Conservation (phyloP, 2,797 vertebrate species). For the Scolopax rusticola region DNA sequence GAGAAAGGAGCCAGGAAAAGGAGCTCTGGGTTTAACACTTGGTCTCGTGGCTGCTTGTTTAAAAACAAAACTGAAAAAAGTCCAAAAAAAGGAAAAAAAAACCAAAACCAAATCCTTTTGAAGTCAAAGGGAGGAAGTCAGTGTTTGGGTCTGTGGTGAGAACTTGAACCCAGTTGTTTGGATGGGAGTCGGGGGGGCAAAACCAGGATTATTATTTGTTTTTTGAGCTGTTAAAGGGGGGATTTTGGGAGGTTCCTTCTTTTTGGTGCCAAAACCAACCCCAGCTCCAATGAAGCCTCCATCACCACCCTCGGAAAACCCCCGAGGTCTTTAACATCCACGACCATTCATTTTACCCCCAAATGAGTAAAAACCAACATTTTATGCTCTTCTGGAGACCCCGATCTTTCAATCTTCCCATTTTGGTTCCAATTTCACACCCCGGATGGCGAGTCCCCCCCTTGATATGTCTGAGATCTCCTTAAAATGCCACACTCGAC, state of each 20-base stretch:
- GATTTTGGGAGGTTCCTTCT: background rate
- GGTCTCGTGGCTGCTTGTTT: background rate
- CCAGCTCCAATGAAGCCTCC: background rate
- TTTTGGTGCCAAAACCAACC: background rate
- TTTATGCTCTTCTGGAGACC: background rate
- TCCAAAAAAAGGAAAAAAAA: too few relatives aligned
- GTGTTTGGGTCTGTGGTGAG: background rate
- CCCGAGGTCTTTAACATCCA: background rate
- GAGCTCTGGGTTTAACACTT: background rate
- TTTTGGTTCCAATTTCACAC: background rate
- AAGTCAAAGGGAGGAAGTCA: background rate
- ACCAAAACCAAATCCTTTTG: too few relatives aligned
- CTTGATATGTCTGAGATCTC: background rate
- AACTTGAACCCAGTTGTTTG: background rate
- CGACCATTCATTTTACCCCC: background rate
- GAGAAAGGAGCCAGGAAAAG: background rate
- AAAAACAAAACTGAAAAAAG: background rate
- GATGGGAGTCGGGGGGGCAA: background rate
- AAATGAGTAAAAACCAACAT: background rate
- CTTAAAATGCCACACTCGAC: rapidly evolving
- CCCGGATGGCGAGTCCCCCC: rapidly evolving
- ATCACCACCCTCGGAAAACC: rapidly evolving
- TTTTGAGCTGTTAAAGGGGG: background rate
- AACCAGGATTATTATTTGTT: background rate
- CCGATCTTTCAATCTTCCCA: background rate